Base-by-base conservation (phyloP, 2,888 invertebrate species). In the Andrena minutula region DNA sequence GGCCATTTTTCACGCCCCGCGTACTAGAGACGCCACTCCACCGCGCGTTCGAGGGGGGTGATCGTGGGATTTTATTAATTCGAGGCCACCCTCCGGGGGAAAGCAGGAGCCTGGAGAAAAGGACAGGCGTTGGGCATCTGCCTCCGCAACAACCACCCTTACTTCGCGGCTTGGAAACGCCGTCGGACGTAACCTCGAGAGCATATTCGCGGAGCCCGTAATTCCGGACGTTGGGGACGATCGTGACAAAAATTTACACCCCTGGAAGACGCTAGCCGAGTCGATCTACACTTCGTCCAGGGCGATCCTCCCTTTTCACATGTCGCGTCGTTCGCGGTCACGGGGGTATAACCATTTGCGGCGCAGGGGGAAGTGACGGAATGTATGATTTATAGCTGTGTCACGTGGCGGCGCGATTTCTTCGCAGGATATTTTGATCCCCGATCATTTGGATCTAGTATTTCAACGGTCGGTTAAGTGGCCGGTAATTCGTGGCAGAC, bases 1-100 rank as follows among this genome's bases (percentile, higher is more conserved):
- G 87, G 88, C 92, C 92, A 94, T 94, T 94, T 94, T 94, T 94
- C 94, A 94, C 92, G 92, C 92, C 90, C 89, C 84, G 82, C 79
- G 84, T 72, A 74, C 68, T 76, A 35, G 75, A 75, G 83, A 65
- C 84, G 88, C 87, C 86, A 86, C 85, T 41, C 10, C 53, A 79
- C 82, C 51, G 35, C 66, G 79, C 47, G 41, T 0, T 4, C 63
- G 65, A n/a, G n/a, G 65, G 75, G 82, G 79, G 83, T 83, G 88
- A 91, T 88, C 89, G 89, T 90, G 90, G 89, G 89, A 91, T 90
- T 92, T 92, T 92, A 91, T 91, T 91, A 91, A 92, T 92, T 92
- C 92, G 86, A 69, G 47, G 68, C 56, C 74, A 84, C 89, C 90
- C 88, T 88, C 63, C 47, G 71, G 32, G 78, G 16, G 47, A 41